phyloP scores from a whole-genome alignment of 1,140 invertebrate genomes.

The Pseudomyrmex sp. region DNA sequence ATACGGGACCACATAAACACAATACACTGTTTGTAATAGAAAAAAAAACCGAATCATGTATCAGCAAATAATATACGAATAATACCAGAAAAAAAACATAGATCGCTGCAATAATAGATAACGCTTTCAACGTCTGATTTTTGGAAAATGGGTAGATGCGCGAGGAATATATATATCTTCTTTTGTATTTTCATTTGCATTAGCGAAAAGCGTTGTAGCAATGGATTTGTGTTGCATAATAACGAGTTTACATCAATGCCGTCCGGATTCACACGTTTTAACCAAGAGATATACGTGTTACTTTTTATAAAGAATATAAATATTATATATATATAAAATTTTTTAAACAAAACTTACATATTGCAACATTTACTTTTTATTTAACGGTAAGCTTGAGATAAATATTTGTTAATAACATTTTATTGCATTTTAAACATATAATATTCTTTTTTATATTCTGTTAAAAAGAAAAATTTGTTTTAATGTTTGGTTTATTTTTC shows the following conservation, averaged over 20 bases:
- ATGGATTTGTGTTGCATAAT: constrained; percentile 30
- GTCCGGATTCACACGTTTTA: constrained; percentile 16
- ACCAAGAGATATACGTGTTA: not conserved
- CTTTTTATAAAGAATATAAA: not conserved
- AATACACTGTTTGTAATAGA: not conserved
- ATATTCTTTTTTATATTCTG: not conserved
- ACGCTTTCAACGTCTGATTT: constrained; percentile 53
- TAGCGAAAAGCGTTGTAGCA: constrained; percentile 28
- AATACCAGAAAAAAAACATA: constrained; percentile 31
- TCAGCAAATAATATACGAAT: constrained; percentile 20
- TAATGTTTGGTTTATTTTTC: too few relatives aligned
- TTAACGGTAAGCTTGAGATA: not conserved
- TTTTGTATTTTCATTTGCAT: constrained; percentile 52
- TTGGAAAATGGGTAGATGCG: constrained; percentile 40
- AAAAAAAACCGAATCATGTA: constrained; percentile 8
- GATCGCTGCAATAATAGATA: constrained; percentile 46
- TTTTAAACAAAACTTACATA: not conserved
- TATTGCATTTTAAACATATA: too few relatives aligned
- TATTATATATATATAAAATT: not conserved
- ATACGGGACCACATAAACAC: not conserved
- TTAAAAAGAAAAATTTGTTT: not conserved
- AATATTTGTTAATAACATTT: not conserved
- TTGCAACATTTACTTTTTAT: constrained; percentile 2
- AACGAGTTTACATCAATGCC: not conserved
- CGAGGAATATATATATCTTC: constrained; percentile 20